Percentiles rank a stretch among this genome's conserved stretches.
These are phyloP conservation scores for Leucoptera coffeella DNA, from an alignment of 2,888 invertebrate species.

Conservation along the genomic window DNA sequence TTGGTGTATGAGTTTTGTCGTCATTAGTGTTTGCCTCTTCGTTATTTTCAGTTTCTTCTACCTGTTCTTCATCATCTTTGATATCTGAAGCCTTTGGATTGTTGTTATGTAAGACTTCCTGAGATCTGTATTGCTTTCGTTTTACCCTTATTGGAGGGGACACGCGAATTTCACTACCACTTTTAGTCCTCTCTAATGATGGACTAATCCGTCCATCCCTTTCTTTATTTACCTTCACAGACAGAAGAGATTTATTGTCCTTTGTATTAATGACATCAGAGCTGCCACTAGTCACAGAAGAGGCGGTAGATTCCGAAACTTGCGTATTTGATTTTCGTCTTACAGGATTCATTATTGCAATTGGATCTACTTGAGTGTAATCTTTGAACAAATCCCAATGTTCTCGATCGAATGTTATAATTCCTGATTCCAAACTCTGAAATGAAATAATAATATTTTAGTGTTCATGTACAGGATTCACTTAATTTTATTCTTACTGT, in stretches of 20 bases:
- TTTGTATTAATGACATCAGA: constrained; percentile 23
- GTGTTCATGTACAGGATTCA: too few relatives aligned
- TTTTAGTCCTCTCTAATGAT: constrained; percentile 31
- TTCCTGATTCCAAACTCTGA: constrained; percentile 28
- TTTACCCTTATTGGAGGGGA: constrained; percentile 28
- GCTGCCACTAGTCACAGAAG: constrained; percentile 26
- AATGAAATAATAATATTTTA: constrained; percentile 2
- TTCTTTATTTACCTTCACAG: constrained; percentile 28
- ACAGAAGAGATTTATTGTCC: constrained; percentile 16
- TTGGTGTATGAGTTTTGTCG: constrained; percentile 1
- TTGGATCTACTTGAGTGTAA: constrained; percentile 5
- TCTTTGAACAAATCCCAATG: constrained; percentile 17
- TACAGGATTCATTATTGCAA: constrained; percentile 16
- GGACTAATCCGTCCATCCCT: constrained; percentile 35
- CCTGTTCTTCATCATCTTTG: too few relatives aligned
- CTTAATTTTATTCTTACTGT: too few relatives aligned
- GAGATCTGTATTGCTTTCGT: constrained; percentile 36
- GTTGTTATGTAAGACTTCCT: constrained; percentile 29
- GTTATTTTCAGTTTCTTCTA: too few relatives aligned
- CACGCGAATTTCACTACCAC: constrained; percentile 33
- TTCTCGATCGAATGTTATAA: constrained; percentile 21
- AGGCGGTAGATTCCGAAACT: constrained; percentile 21
- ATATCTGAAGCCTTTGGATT: constrained; percentile 16
- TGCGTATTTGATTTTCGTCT: constrained; percentile 18
- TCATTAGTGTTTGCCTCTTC: too few relatives aligned